phyloP scores from a whole-genome alignment of 2,888 invertebrate species.

The Campoplex nolae region DNA sequence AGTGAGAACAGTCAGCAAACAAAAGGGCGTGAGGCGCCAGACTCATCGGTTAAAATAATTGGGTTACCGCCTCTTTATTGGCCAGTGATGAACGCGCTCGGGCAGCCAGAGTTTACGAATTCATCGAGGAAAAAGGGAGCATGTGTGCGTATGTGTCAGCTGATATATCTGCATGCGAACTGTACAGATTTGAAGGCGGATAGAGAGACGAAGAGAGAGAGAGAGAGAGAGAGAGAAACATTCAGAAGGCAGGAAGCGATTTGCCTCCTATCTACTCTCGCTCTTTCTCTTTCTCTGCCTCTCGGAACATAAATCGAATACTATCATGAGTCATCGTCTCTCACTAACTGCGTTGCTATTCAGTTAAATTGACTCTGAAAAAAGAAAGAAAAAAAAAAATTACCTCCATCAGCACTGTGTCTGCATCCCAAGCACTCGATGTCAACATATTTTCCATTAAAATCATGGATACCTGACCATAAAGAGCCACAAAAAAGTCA shows the following conservation, averaged over 20 bases:
- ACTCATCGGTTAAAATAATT: background rate
- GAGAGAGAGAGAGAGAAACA: slow-evolving; percentile 27
- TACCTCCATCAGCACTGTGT: background rate
- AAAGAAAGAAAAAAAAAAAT: slow-evolving; percentile 47
- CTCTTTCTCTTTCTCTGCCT: slow-evolving; percentile 70
- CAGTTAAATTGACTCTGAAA: slow-evolving; percentile 74
- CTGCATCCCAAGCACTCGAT: background rate
- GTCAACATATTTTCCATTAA: background rate
- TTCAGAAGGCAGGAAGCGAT: slow-evolving; percentile 79
- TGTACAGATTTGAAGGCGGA: slow-evolving; percentile 71
- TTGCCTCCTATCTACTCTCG: slow-evolving; percentile 78
- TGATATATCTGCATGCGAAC: slow-evolving; percentile 62
- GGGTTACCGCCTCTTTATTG: slow-evolving; percentile 7
- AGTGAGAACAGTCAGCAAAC: slow-evolving; percentile 29
- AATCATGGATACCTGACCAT: background rate
- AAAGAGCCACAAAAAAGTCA: background rate
- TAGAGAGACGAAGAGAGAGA: slow-evolving; percentile 74
- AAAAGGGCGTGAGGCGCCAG: slow-evolving; percentile 29
- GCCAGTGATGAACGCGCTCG: slow-evolving; percentile 17
- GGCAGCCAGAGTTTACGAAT: slow-evolving; percentile 61
- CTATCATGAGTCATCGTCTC: slow-evolving; percentile 78
- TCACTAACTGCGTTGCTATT: slow-evolving; percentile 69
- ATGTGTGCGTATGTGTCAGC: slow-evolving; percentile 12
- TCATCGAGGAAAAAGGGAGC: slow-evolving; percentile 2
- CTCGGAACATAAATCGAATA: slow-evolving; percentile 78